phyloP scores from a whole-genome alignment of 1,140 invertebrate species.

The Drosophila aff. region DNA sequence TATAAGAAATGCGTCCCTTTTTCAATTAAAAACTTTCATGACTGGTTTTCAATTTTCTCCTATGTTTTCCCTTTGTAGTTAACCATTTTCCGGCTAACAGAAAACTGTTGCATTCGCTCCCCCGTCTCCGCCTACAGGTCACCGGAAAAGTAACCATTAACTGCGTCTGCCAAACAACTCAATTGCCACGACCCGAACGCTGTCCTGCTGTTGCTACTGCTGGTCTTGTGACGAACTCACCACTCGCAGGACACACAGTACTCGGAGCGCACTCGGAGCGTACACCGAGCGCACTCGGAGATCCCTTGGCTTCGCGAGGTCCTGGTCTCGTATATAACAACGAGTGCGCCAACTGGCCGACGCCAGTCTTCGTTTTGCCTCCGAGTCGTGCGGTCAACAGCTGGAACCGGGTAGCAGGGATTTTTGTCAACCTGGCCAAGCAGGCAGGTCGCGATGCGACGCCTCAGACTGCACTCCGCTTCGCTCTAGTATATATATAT shows the following conservation, averaged over 20 bases:
- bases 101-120: constrained; percentile 53
- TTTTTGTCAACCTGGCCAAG: constrained; percentile 25
- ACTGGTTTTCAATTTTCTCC: not conserved
- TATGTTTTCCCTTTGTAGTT: not conserved
- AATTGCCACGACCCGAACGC: constrained; percentile 14
- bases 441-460: constrained; percentile 60
- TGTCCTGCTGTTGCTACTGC: not conserved
- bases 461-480: constrained; percentile 49
- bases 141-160: constrained; percentile 21
- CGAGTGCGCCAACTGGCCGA: constrained; percentile 75
- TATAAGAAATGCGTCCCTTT: no score
- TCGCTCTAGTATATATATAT: not conserved
- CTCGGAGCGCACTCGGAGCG: not conserved
- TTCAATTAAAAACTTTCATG: not conserved
- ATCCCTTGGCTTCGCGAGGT: constrained; percentile 3
- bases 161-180: constrained; percentile 37
- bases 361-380: constrained; percentile 82
- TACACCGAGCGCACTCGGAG: not conserved
- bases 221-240: constrained; percentile 41
- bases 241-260: constrained; percentile 1
- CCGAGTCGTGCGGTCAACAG: constrained; percentile 79
- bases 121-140: not conserved
- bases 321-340: constrained; percentile 69
- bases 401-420: constrained; percentile 40
- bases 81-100: constrained; percentile 16